These are phyloP conservation scores for Polyergus mexicanus DNA, from an alignment of 1,140 invertebrate genomes.

Conservation along the genomic window DNA sequence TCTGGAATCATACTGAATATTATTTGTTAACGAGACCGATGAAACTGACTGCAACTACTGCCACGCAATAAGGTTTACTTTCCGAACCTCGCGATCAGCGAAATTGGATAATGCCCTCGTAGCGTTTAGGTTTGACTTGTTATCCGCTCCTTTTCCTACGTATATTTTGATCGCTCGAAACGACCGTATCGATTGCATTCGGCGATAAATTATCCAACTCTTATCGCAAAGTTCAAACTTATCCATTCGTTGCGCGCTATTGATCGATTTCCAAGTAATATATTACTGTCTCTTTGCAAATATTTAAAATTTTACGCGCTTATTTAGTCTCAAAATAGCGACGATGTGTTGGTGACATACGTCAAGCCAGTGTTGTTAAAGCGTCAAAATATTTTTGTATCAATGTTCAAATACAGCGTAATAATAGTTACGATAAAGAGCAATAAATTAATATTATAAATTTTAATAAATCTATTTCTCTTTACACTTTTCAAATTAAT, in stretches of 20 bases:
- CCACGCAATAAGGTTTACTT: conserved; percentile 44
- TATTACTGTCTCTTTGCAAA: background rate
- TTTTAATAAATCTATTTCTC: too few relatives aligned
- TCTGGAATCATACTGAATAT: conserved; percentile 7
- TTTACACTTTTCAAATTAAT: too few relatives aligned
- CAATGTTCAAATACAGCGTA: too few relatives aligned
- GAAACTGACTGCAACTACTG: conserved; percentile 15
- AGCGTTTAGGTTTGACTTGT: conserved; percentile 8
- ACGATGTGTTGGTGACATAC: too few relatives aligned
- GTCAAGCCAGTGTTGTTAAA: too few relatives aligned
- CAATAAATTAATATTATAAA: too few relatives aligned
- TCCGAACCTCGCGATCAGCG: conserved; percentile 41
- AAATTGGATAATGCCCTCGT: conserved; percentile 67
- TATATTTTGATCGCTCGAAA: conserved; percentile 11
- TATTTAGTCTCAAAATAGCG: background rate
- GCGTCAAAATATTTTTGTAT: too few relatives aligned
- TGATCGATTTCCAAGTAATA: background rate
- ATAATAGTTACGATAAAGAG: too few relatives aligned
- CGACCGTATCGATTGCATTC: conserved; percentile 24
- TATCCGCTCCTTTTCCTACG: background rate
- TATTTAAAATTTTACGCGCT: background rate
- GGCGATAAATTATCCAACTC: background rate
- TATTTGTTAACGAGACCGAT: background rate
- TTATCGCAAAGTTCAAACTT: conserved; percentile 9
- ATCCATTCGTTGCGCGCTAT: background rate